Percentiles rank a stretch among this genome's conserved stretches.
These are phyloP conservation scores for Plemyria rubiginata DNA, from an alignment of 2,888 invertebrate species.

Conservation along the genomic window DNA sequence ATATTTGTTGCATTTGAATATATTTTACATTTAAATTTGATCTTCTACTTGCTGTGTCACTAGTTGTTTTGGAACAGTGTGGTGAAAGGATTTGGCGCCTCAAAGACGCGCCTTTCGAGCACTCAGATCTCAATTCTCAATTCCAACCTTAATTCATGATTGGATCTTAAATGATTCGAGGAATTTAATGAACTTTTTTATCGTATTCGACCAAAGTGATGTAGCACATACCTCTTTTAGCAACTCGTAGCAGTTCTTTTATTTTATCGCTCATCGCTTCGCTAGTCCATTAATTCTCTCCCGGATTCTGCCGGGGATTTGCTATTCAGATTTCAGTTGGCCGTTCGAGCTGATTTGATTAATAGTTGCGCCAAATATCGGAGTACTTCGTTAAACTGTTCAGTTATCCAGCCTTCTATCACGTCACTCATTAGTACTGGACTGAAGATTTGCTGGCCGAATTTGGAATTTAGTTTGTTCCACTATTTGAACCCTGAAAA, in stretches of 20 bases:
- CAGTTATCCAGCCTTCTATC: slow-evolving; percentile 6
- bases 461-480: no score
- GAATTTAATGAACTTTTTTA: no score
- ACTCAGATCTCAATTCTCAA: no score
- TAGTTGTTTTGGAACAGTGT: no score
- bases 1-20: no score
- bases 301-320: slow-evolving; percentile 52
- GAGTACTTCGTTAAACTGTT: slow-evolving; percentile 41
- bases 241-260: background rate
- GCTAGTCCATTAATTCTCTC: slow-evolving; percentile 16
- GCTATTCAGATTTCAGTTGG: slow-evolving; percentile 73
- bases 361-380: slow-evolving; percentile 59
- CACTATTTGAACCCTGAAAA: no score
- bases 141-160: no score
- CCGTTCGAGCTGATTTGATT: slow-evolving; percentile 66
- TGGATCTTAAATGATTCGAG: no score
- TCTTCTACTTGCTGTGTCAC: no score
- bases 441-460: background rate
- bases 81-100: no score
- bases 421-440: slow-evolving; percentile 5
- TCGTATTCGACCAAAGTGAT: background rate
- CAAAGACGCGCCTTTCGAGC: no score
- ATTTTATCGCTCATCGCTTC: slow-evolving; percentile 23
- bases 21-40: no score
- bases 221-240: background rate